phyloP scores from a whole-genome alignment of 2,888 invertebrate species.

The Belgica antarctica region DNA sequence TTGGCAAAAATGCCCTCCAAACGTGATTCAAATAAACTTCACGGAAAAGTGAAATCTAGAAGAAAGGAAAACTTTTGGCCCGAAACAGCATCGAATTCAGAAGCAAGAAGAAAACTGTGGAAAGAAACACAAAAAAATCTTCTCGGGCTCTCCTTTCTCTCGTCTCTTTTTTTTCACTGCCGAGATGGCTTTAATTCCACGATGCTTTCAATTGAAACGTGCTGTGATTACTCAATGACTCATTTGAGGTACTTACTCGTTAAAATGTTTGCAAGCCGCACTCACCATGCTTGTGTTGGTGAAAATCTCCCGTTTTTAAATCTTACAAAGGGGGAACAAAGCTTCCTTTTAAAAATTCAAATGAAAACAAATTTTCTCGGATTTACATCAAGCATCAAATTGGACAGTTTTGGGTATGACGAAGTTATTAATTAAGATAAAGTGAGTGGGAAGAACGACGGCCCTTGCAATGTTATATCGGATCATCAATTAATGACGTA shows the following conservation, averaged over 20 bases:
- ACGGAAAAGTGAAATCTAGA: not conserved
- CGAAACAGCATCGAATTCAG: too few relatives aligned
- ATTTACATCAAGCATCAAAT: not conserved
- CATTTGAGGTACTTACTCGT: not conserved
- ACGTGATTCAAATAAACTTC: conserved; percentile 26
- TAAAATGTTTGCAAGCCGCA: not conserved
- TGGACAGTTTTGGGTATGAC: too few relatives aligned
- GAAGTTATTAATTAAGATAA: too few relatives aligned
- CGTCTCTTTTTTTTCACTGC: not conserved
- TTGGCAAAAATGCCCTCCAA: not conserved
- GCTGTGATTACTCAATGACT: not conserved
- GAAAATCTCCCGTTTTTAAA: too few relatives aligned
- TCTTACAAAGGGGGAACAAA: too few relatives aligned
- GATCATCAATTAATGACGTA: too few relatives aligned
- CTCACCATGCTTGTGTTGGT: not conserved
- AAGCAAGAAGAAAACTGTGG: not conserved
- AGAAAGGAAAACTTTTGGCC: not conserved
- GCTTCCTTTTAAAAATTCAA: too few relatives aligned
- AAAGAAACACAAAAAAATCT: not conserved
- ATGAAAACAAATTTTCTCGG: too few relatives aligned
- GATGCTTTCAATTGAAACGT: conserved; percentile 5
- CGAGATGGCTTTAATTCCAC: not conserved
- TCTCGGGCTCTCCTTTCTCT: not conserved
- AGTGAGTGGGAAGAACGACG: too few relatives aligned
- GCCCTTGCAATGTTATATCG: too few relatives aligned